These are phyloP conservation scores for Acleris laterana DNA, from an alignment of 2,888 invertebrate genomes.

Conservation along the genomic window DNA sequence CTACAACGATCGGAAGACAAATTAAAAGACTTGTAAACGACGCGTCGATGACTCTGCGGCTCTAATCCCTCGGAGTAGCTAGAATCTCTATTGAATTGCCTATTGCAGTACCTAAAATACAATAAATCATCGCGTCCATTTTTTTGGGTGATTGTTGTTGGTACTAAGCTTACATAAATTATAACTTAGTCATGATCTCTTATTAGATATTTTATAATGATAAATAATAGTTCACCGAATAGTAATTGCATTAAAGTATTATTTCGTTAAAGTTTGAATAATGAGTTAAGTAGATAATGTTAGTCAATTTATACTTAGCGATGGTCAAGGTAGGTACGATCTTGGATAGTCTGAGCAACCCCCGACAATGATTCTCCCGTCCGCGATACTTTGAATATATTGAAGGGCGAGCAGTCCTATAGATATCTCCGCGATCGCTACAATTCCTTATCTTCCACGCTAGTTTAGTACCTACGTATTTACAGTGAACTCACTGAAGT, in stretches of 20 bases:
- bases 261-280: slow-evolving; percentile 8
- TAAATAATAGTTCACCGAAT: slow-evolving; percentile 14
- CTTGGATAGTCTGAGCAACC: neutral
- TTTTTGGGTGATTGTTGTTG: slow-evolving; percentile 63
- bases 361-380: neutral
- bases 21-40: slow-evolving; percentile 23
- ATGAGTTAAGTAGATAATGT: slow-evolving; percentile 5
- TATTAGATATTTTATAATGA: slow-evolving; percentile 18
- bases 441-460: no score
- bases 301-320: slow-evolving; percentile 15
- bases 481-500: no score
- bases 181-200: slow-evolving; percentile 35
- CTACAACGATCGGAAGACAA: slow-evolving; percentile 11
- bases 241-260: slow-evolving; percentile 13
- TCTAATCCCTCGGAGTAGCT: slow-evolving; percentile 58
- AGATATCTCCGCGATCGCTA: no score
- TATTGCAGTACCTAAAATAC: slow-evolving; percentile 56
- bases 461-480: no score
- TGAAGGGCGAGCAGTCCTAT: no score
- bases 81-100: slow-evolving; percentile 57
- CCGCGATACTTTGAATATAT: no score
- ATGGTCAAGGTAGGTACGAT: slow-evolving; percentile 3
- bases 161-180: slow-evolving; percentile 39
- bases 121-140: slow-evolving; percentile 74
- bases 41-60: slow-evolving; percentile 41